Evolutionary conservation across 2,888 invertebrate genomes (phyloP).

Genomic region (Stenoptilia bipunctidactyla): DNA sequence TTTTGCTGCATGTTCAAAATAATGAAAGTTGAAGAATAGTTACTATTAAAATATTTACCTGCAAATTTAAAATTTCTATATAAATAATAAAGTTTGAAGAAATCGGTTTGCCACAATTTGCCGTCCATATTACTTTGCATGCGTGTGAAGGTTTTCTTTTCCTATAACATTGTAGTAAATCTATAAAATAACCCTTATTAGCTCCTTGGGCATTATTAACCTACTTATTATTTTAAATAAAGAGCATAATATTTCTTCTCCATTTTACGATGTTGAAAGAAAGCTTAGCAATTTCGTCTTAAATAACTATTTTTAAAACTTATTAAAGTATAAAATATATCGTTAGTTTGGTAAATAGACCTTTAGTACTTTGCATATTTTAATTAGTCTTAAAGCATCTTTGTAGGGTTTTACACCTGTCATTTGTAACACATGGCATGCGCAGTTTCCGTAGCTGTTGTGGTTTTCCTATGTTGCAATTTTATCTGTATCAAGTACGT

Average conservation of each 20-base stretch:
- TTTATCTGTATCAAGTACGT: too few relatives aligned
- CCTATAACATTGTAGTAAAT: constrained; percentile 9
- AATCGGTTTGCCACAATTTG: constrained; percentile 21
- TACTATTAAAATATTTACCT: too few relatives aligned
- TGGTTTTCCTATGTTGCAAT: too few relatives aligned
- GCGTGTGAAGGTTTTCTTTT: constrained; percentile 21
- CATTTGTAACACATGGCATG: constrained; percentile 14
- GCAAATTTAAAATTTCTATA: too few relatives aligned
- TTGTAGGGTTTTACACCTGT: constrained; percentile 52
- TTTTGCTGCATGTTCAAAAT: too few relatives aligned
- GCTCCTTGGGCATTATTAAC: constrained; percentile 51
- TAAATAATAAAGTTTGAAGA: not conserved
- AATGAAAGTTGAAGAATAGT: too few relatives aligned
- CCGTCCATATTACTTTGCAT: constrained; percentile 65
- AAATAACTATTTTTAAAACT: constrained; percentile 64
- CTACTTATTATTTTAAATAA: constrained; percentile 4
- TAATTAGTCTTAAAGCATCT: constrained; percentile 62
- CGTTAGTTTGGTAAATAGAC: constrained; percentile 61
- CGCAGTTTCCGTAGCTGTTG: not conserved
- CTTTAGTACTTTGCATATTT: constrained; percentile 59
- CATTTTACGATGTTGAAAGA: constrained; percentile 4
- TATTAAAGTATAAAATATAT: constrained; percentile 51
- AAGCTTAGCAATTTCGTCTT: constrained; percentile 33
- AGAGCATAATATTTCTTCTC: constrained; percentile 10
- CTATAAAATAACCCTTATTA: constrained; percentile 10